Conservation (phyloP, 1,140 invertebrate genomes). For the Calephelis virginiensis region DNA sequence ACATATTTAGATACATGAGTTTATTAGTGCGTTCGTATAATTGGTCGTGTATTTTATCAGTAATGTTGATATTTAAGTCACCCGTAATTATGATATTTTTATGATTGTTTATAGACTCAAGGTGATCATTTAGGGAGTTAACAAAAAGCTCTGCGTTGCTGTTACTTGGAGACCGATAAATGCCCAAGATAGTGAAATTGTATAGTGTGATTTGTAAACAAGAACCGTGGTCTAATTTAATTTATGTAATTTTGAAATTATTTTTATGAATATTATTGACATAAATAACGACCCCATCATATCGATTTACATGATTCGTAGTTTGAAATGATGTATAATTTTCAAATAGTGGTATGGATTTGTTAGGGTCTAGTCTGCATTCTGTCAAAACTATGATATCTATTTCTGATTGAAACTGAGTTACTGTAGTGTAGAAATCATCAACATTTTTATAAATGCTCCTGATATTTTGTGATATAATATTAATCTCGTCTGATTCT, state of each 20-base stretch:
- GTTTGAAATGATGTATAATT: no score
- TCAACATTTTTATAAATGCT: slow-evolving; percentile 1
- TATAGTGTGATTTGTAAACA: no score
- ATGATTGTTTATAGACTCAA: neutral
- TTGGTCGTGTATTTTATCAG: no score
- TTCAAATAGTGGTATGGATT: no score
- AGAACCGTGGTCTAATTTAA: no score
- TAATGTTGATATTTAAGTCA: neutral
- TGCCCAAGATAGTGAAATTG: neutral
- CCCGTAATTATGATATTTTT: slow-evolving; percentile 1
- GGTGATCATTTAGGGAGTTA: neutral
- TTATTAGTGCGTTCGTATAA: no score
- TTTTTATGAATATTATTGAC: neutral
- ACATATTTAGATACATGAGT: no score
- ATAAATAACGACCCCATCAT: neutral
- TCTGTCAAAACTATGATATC: no score
- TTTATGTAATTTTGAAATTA: neutral
- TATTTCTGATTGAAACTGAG: neutral
- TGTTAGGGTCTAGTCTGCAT: no score
- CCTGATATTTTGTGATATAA: neutral
- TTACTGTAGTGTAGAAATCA: neutral
- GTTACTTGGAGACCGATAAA: neutral
- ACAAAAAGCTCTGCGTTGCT: neutral
- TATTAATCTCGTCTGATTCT: neutral
- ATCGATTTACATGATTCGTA: no score